Conservation (phyloP, 2,888 invertebrate genomes). For the Molorchus minor region DNA sequence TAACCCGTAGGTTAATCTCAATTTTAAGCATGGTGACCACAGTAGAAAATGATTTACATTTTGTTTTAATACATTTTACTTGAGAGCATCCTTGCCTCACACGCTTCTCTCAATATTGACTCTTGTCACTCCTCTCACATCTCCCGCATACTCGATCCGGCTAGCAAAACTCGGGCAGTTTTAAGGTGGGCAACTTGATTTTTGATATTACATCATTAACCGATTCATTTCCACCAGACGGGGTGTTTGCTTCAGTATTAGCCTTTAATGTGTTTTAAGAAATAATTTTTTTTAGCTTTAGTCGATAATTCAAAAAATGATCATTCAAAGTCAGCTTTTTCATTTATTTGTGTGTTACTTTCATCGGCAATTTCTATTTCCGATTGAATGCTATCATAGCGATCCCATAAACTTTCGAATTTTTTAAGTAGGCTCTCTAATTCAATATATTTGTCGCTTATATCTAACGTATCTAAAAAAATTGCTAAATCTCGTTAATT, state of each 20-base stretch:
- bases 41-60: no score
- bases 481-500: not conserved
- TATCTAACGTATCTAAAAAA: not conserved
- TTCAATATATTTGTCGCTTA: not conserved
- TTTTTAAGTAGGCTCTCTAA: not conserved
- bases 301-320: not conserved
- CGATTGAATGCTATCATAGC: not conserved
- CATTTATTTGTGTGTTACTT: not conserved
- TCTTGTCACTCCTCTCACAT: no score
- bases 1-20: no score
- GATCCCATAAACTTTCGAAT: not conserved
- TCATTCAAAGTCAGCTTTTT: not conserved
- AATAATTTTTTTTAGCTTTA: conserved; percentile 1
- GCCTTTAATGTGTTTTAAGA: no score
- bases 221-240: not conserved
- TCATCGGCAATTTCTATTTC: not conserved
- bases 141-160: no score
- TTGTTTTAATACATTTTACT: no score
- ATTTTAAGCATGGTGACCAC: no score
- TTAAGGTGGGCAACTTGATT: not conserved
- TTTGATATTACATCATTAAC: not conserved
- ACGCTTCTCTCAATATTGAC: no score
- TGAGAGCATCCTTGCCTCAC: no score
- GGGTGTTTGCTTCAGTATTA: not conserved
- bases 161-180: not conserved